Evolutionary conservation across 2,797 vertebrate genomes (phyloP).

Genomic region (Aldrovandia affinis): DNA sequence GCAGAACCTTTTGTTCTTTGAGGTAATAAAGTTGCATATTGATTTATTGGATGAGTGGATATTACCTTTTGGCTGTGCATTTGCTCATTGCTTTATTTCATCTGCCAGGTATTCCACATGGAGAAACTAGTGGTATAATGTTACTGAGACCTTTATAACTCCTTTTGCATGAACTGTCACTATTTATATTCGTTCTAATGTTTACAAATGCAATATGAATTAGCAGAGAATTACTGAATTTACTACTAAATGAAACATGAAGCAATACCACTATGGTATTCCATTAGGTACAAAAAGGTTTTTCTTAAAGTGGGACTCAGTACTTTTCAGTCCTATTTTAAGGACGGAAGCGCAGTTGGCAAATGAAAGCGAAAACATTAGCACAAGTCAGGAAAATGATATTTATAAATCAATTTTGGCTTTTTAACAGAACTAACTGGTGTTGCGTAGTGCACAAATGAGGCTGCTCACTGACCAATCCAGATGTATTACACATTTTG

Average conservation of each 20-base stretch:
- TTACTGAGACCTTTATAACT: background rate
- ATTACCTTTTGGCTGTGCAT: conserved; percentile 69
- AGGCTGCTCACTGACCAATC: too few species aligned
- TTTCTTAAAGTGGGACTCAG: too few species aligned
- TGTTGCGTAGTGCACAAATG: too few species aligned
- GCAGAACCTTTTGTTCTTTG: conserved; percentile 74
- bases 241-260: background rate
- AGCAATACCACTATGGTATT: background rate
- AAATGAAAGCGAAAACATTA: too few species aligned
- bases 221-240: background rate
- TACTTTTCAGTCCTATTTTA: too few species aligned
- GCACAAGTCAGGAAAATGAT: too few species aligned
- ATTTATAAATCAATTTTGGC: too few species aligned
- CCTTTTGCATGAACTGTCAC: background rate
- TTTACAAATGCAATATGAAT: background rate
- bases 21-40: conserved; percentile 77
- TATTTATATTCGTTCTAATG: background rate
- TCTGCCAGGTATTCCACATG: background rate
- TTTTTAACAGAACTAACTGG: too few species aligned
- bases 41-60: conserved; percentile 74
- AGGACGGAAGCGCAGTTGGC: too few species aligned
- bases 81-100: conserved; percentile 47
- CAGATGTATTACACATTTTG: too few species aligned
- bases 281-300: too few species aligned
- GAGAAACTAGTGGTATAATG: background rate